These are phyloP conservation scores for Xestia xanthographa DNA, from an alignment of 2,888 invertebrate genomes.

Conservation along the genomic window DNA sequence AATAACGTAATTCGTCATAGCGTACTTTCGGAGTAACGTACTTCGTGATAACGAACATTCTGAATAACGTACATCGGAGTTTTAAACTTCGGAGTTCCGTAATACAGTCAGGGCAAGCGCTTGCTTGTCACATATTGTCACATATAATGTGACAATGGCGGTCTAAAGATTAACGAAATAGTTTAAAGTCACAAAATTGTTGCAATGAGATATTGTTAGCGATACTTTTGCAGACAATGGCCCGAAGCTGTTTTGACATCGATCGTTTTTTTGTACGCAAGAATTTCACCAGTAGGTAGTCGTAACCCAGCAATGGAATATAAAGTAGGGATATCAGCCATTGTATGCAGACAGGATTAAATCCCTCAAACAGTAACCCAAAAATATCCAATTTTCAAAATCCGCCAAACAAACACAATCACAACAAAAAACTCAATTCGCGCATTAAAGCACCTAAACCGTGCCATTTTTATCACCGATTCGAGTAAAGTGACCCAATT, in stretches of 20 bases:
- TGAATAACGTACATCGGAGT: no score
- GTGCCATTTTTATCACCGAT: slow-evolving; percentile 53
- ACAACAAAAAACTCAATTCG: slow-evolving; percentile 32
- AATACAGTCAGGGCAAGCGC: no score
- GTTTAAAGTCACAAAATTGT: slow-evolving; percentile 6
- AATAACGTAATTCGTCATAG: no score
- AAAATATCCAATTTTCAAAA: slow-evolving; percentile 30
- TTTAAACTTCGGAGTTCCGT: no score
- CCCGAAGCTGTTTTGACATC: background rate
- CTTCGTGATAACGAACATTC: no score
- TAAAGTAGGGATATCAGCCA: slow-evolving; percentile 8
- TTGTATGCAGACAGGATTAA: slow-evolving; percentile 13
- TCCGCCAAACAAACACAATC: slow-evolving; percentile 23
- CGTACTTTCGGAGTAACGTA: no score
- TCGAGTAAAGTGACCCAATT: slow-evolving; percentile 61
- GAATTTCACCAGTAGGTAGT: background rate
- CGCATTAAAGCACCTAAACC: slow-evolving; percentile 16
- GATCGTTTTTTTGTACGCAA: slow-evolving; percentile 22
- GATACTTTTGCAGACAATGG: background rate
- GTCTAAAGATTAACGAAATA: background rate
- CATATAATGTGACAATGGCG: no score
- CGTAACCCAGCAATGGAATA: slow-evolving; percentile 30
- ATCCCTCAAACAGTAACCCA: background rate
- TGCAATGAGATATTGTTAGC: background rate
- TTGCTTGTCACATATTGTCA: no score